phyloP scores from a whole-genome alignment of 1,140 invertebrate species.

The Paraescarpia echinospica region DNA sequence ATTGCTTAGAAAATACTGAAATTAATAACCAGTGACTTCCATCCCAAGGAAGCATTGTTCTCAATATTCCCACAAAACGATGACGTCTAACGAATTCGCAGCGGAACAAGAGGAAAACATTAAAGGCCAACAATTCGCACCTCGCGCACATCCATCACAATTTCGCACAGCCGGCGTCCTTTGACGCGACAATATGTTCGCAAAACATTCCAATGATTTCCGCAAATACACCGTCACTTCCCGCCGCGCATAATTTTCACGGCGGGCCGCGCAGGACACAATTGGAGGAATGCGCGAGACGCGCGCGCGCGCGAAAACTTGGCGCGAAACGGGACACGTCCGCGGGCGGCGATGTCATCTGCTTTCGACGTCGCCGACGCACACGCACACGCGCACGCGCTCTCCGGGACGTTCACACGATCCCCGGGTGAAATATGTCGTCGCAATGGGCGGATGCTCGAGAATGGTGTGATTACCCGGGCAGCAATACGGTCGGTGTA shows the following conservation, averaged over 20 bases:
- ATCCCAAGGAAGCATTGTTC: background rate
- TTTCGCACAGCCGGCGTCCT: background rate
- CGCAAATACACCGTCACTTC: background rate
- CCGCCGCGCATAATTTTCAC: background rate
- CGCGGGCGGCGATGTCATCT: background rate
- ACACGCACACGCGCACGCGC: background rate
- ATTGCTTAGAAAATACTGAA: background rate
- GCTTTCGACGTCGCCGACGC: background rate
- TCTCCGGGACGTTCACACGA: background rate
- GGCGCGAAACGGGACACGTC: background rate
- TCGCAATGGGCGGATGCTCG: background rate
- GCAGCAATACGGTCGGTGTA: background rate
- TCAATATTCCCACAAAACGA: background rate
- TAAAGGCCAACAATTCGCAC: background rate
- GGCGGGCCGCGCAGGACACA: background rate
- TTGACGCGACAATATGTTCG: background rate
- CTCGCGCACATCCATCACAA: background rate
- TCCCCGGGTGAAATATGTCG: background rate
- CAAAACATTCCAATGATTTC: constrained; percentile 1
- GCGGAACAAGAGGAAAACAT: background rate
- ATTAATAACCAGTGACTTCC: background rate
- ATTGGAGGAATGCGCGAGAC: background rate
- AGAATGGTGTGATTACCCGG: background rate
- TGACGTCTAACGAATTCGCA: background rate
- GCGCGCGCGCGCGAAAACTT: background rate